Percentiles rank a stretch among this genome's conserved stretches.
Evolutionary conservation across 1,140 invertebrate genomes (phyloP).

Genomic region (Pygmarrhopalites habei): DNA sequence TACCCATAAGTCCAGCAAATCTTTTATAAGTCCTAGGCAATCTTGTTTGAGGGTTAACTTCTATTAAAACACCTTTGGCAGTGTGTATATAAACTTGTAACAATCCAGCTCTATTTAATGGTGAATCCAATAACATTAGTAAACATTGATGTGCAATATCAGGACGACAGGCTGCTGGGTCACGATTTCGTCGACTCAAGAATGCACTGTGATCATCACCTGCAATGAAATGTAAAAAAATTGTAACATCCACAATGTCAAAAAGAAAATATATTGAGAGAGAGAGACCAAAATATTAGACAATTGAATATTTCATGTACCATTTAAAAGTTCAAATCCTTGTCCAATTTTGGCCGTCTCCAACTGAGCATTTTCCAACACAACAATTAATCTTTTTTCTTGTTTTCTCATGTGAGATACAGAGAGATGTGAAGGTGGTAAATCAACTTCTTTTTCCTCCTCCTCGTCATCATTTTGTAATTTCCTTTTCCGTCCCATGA

Average conservation of each 20-base stretch:
- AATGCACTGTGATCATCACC: constrained; percentile 82
- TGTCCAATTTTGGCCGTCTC: constrained; percentile 89
- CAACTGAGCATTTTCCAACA: constrained; percentile 87
- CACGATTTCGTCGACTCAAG: constrained; percentile 74
- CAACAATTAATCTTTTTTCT: constrained; percentile 85
- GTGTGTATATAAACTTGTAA: constrained; percentile 90
- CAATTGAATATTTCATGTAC: too few relatives aligned
- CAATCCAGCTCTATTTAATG: constrained; percentile 81
- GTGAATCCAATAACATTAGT: constrained; percentile 93
- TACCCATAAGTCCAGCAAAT: constrained; percentile 97
- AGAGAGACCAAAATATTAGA: too few relatives aligned
- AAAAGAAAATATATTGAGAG: too few relatives aligned
- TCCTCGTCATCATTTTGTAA: constrained; percentile 51
- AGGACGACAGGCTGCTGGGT: constrained; percentile 76
- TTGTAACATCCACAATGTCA: too few relatives aligned
- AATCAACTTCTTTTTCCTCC: constrained; percentile 53
- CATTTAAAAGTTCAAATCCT: constrained; percentile 84
- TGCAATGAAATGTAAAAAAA: too few relatives aligned
- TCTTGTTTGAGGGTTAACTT: constrained; percentile 96
- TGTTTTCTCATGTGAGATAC: constrained; percentile 63
- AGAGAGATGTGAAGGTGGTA: constrained; percentile 57
- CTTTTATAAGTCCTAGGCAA: constrained; percentile 97
- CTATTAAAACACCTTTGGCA: constrained; percentile 93
- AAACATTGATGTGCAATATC: constrained; percentile 94
- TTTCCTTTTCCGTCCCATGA: constrained; percentile 55